Conservation (phyloP, 2,888 invertebrate species). For the Trichogramma evanescens region DNA sequence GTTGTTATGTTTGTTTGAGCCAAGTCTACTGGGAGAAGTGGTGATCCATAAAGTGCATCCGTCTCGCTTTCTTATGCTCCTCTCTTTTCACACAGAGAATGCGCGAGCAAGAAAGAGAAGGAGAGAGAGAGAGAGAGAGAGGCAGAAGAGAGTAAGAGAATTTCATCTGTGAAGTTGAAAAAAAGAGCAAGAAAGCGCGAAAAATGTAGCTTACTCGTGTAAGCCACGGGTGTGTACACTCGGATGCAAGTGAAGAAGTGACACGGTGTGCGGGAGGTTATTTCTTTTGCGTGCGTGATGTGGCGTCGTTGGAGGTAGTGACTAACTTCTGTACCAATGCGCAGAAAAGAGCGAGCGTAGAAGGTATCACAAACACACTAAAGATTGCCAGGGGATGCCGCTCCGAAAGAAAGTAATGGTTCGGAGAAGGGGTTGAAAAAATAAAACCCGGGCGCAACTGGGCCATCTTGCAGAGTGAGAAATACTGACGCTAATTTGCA, state of each 20-base stretch:
- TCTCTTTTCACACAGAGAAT: neutral
- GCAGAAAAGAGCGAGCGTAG: conserved; percentile 9
- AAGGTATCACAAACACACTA: conserved; percentile 5
- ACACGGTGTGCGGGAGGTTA: neutral
- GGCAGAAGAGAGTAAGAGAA: neutral
- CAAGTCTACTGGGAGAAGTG: neutral
- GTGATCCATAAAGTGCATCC: conserved; percentile 13
- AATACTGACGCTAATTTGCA: neutral
- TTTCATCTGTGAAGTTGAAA: too few relatives aligned
- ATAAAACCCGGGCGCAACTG: neutral
- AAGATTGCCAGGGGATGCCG: neutral
- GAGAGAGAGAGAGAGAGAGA: conserved; percentile 1
- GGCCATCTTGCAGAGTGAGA: neutral
- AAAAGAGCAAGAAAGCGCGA: too few relatives aligned
- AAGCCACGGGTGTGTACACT: too few relatives aligned
- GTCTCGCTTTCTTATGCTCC: neutral
- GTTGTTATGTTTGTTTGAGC: neutral
- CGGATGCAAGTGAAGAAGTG: neutral
- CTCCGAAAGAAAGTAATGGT: neutral
- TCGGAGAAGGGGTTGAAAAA: too few relatives aligned
- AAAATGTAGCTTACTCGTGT: too few relatives aligned
- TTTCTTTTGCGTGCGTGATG: neutral
- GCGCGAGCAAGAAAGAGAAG: neutral
- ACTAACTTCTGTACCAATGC: conserved; percentile 9
- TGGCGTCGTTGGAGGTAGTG: neutral